These are phyloP conservation scores for Trypoxylon attenuatum DNA, from an alignment of 2,888 invertebrate species.

Conservation along the genomic window DNA sequence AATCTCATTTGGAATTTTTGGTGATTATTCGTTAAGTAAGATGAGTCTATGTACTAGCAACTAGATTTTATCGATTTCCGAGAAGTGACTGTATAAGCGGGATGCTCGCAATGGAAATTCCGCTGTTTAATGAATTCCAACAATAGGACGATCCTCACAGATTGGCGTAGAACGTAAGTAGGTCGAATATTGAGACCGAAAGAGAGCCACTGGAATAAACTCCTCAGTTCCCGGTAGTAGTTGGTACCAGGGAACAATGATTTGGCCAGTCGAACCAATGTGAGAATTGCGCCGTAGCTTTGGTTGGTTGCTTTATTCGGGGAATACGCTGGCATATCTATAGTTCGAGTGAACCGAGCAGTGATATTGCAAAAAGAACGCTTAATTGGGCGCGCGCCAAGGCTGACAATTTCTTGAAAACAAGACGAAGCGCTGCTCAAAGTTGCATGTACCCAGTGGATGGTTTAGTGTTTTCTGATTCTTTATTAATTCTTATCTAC, in stretches of 20 bases:
- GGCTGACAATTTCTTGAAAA: conserved; percentile 19
- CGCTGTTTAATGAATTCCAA: not conserved
- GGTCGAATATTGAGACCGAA: not conserved
- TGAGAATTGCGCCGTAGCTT: conserved; percentile 25
- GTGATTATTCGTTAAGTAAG: too few relatives aligned
- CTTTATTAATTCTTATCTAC: too few relatives aligned
- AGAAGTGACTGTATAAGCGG: not conserved
- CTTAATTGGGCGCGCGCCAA: conserved; percentile 50
- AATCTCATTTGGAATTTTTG: too few relatives aligned
- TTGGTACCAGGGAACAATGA: conserved; percentile 4
- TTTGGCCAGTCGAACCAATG: not conserved
- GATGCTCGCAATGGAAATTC: not conserved
- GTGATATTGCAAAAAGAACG: conserved; percentile 42
- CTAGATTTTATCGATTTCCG: not conserved
- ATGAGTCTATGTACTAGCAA: too few relatives aligned
- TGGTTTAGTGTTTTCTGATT: too few relatives aligned
- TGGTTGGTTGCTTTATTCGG: conserved; percentile 23
- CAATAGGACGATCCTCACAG: not conserved
- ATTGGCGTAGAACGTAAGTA: not conserved
- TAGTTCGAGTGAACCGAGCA: conserved; percentile 7
- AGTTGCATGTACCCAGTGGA: too few relatives aligned
- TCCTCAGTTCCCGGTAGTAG: not conserved
- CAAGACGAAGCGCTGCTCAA: conserved; percentile 21
- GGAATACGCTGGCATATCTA: conserved; percentile 5
- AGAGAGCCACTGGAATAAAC: too few relatives aligned